Conservation (phyloP, 2,113 vertebrate genomes). For the Apus apus region DNA sequence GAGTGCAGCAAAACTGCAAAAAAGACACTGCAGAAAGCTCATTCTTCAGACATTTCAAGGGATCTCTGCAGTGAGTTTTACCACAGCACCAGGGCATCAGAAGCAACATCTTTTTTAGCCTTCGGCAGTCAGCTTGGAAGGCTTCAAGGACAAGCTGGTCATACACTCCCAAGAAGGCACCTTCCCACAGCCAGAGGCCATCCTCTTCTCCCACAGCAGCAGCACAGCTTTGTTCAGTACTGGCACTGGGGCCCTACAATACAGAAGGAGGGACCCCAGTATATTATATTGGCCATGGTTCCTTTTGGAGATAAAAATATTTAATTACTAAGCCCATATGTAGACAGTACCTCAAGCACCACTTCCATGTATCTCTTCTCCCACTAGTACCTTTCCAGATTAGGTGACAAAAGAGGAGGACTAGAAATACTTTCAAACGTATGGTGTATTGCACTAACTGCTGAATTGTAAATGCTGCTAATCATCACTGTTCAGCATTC, state of each 20-base stretch:
- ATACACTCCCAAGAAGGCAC: neutral
- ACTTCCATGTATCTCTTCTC: neutral
- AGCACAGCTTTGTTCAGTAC: neutral
- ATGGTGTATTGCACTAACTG: too few relatives aligned
- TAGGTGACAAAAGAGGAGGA: neutral
- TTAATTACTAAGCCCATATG: neutral
- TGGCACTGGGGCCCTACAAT: neutral
- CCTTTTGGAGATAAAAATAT: neutral
- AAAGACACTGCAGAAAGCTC: neutral
- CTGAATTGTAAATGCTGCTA: neutral
- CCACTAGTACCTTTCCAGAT: neutral
- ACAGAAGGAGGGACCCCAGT: neutral
- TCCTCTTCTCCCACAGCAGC: neutral
- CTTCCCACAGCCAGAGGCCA: neutral
- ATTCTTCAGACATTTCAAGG: neutral
- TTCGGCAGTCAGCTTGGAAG: neutral
- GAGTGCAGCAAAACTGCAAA: neutral
- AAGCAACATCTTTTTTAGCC: neutral
- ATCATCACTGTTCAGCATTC: neutral
- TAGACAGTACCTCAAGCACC: neutral
- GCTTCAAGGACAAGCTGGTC: rapidly evolving
- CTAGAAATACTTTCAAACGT: neutral
- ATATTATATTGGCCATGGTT: rapidly evolving
- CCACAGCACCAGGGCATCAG: neutral
- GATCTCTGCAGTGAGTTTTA: neutral